Base-by-base conservation (phyloP, 1,140 invertebrate species). In the Ceratosolen solmsi region DNA sequence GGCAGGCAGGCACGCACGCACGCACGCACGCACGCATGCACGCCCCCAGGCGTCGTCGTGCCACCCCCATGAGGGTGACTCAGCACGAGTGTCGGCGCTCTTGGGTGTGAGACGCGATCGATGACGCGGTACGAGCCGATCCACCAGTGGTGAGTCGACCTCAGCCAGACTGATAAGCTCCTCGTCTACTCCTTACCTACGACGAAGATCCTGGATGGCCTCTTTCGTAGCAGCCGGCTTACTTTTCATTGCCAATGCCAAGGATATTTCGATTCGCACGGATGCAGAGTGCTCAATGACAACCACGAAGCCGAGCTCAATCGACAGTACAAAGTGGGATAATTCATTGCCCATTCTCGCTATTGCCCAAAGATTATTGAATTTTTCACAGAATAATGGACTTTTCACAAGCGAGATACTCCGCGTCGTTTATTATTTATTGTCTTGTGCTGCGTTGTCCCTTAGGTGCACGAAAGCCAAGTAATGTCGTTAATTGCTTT, bases 101-200 rank as follows among this genome's bases (percentile, higher is more conserved):
- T 60, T 73, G 78, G 70, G 70, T 63, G 70, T 73, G 78, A 68
- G 51, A 2, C 22, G 22, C 38, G 70, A 72, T 72, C 70, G 70
- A 72, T 70, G 36, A 1, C 38, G 38, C 22, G 15, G 36, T 4
- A n/a, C 17, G 11, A 0, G 41, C 36, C 41, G 38, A 9, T 15
- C 36, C 68, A 27, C 58, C 51, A 27, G 41, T 27, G 41, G 63
- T 13, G 46, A 76, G 49, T 54, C 33, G 51, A 15, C n/a, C n/a
- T 5, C 68, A 13, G 3, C 22, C 7, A 11, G 1, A 8, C 36
- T 15, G n/a, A 25, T 27, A 46, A 46, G 38, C 68, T 72, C 30
- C 78, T n/a, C 20, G 25, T n/a, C 30, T 22, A 25, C 17, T 25
- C 20, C 54, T 58, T 15, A 20, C 27, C 27, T n/a, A 5, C 27